Percentiles rank a stretch among this genome's conserved stretches.
Evolutionary conservation across 1,140 invertebrate species (phyloP).

Genomic region (Sycophila sp.): DNA sequence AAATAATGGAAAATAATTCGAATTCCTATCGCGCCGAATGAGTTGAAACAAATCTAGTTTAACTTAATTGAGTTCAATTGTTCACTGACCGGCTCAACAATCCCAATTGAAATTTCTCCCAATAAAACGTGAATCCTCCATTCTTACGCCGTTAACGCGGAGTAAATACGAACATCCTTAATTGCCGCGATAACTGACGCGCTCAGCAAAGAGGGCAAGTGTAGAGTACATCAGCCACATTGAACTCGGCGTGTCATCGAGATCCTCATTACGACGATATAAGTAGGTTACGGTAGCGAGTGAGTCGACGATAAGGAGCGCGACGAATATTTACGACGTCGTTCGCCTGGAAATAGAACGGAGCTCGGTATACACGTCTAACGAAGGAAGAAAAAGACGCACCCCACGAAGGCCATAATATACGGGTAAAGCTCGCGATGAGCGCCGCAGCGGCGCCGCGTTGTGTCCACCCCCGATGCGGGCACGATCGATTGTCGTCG

Average conservation of each 20-base stretch:
- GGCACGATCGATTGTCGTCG: neutral
- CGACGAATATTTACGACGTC: slow-evolving; percentile 12
- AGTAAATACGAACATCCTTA: neutral
- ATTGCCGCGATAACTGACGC: neutral
- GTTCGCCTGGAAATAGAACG: slow-evolving; percentile 1
- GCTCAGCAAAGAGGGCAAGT: too few species aligned
- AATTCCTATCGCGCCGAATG: too few species aligned
- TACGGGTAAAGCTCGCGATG: neutral
- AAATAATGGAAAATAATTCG: too few species aligned
- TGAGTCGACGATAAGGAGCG: neutral
- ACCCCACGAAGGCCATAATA: neutral
- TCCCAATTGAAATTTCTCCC: too few species aligned
- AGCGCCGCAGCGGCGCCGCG: neutral
- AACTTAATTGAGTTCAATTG: too few species aligned
- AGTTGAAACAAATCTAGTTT: too few species aligned
- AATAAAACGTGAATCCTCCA: too few species aligned
- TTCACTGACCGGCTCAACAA: too few species aligned
- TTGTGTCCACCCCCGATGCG: neutral
- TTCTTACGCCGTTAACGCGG: too few species aligned
- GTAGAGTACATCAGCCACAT: too few species aligned
- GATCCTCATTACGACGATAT: neutral
- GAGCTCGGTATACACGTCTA: neutral
- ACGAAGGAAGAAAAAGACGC: neutral
- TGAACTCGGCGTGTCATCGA: neutral
- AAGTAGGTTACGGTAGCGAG: slow-evolving; percentile 3